Percentiles rank a stretch among this genome's conserved stretches.
Evolutionary conservation across 2,797 vertebrate species (phyloP).

Genomic region (Sitta carolinensis): DNA sequence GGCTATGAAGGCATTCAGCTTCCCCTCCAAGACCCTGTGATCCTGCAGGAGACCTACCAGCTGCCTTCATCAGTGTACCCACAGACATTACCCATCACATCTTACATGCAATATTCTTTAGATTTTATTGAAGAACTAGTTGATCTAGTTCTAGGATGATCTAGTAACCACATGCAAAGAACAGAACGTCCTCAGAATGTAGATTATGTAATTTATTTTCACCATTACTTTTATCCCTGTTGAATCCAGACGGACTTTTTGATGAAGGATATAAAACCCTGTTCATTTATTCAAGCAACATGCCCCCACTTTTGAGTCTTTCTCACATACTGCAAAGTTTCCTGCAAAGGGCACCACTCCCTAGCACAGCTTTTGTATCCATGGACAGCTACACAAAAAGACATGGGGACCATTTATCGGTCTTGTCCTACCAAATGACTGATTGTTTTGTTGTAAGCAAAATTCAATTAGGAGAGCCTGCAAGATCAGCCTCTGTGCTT

Average conservation of each 20-base stretch:
- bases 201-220: neutral
- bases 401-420: neutral
- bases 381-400: neutral
- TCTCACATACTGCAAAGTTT: neutral
- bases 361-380: neutral
- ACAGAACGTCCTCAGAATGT: neutral
- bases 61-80: neutral
- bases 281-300: neutral
- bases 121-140: neutral
- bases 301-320: neutral
- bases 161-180: neutral
- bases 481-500: neutral
- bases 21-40: neutral
- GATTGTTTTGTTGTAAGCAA: neutral
- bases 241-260: neutral
- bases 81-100: accelerated
- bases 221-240: neutral
- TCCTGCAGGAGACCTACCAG: neutral
- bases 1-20: neutral
- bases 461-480: constrained; percentile 25
- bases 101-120: neutral
- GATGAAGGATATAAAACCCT: neutral
- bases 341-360: neutral
- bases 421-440: neutral
- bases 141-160: neutral